Conservation (phyloP, 2,797 vertebrate species). For the Cossypha niveicapilla region DNA sequence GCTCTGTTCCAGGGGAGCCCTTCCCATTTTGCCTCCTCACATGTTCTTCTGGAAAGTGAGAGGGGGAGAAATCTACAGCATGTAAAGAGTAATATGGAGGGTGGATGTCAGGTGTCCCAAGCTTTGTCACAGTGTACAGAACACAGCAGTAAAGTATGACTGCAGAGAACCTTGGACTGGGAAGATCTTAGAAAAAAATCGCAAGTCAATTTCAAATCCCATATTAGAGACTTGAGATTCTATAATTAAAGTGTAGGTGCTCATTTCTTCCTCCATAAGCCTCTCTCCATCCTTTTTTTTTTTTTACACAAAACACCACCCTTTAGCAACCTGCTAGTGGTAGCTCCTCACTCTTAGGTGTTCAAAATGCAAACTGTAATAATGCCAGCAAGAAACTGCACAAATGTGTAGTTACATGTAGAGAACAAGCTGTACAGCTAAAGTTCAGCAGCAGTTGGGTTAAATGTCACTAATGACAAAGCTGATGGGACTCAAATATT, state of each 20-base stretch:
- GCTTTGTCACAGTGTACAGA: neutral
- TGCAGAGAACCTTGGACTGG: neutral
- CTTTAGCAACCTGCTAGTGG: neutral
- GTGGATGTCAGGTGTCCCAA: neutral
- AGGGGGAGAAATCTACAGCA: neutral
- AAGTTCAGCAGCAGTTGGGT: neutral
- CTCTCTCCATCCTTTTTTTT: neutral
- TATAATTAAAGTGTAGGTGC: neutral
- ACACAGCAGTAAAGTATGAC: neutral
- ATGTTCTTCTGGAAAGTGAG: neutral
- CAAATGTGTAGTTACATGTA: fast-evolving
- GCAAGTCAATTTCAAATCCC: neutral
- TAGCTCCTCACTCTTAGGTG: neutral
- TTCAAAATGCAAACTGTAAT: neutral
- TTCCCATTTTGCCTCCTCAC: neutral
- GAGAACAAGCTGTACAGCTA: neutral
- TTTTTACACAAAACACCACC: neutral
- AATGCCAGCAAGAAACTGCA: neutral
- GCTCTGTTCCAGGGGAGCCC: neutral
- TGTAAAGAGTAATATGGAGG: neutral
- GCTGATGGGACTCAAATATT: neutral
- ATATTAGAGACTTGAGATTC: neutral
- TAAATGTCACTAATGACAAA: neutral
- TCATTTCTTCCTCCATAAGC: neutral
- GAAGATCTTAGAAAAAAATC: neutral